Base-by-base conservation (phyloP, 1,140 invertebrate species). In the Magallana angulata region DNA sequence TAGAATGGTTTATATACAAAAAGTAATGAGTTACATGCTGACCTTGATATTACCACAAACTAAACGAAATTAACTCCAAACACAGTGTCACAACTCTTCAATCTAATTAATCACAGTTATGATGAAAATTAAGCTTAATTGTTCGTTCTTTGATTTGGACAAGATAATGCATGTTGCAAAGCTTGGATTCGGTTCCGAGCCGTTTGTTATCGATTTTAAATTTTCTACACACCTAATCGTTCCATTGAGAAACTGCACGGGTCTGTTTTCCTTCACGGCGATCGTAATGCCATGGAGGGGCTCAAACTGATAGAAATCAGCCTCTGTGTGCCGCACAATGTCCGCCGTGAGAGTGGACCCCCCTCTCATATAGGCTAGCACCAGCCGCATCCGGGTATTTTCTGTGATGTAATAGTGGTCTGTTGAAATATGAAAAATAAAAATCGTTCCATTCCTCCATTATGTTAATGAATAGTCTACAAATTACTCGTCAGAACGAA, bases 321-420 rank as follows among this genome's bases (percentile, higher is more conserved):
- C 81, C n/a, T 82, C 81, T 8, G 14, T 58, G 7, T 82, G 81
- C 1, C 57, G 48, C 9, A 82, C 18, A 0, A 82, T n/a, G 16
- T 82, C 48, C 56, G 56, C 81, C 3, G 81, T 82, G n/a, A 82
- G 18, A 4, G 81, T 82, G 14, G 81, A 82, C 16, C 81, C 81
- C 12, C 81, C 16, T 9, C 81, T 57, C 81, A 82, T 82, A 48
- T 82, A 82, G 7, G 81, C 81, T 6, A 82, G 14, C 14, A 82
- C 36, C 16, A 82, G 81, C 6, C 7, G 14, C 81, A 82, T 82
- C 16, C 24, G 18, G 24, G 68, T 76, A 11, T 76, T 48, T 48
- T 48, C 36, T 48, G 36, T 24, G 68, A 76, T 30, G 14, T 64
- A 7, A 7, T 64, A 7, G 18, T 16, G 16, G 14, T 64, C 60